These are phyloP conservation scores for Pleuronectes platessa DNA, from an alignment of 2,113 vertebrate species.

Conservation along the genomic window DNA sequence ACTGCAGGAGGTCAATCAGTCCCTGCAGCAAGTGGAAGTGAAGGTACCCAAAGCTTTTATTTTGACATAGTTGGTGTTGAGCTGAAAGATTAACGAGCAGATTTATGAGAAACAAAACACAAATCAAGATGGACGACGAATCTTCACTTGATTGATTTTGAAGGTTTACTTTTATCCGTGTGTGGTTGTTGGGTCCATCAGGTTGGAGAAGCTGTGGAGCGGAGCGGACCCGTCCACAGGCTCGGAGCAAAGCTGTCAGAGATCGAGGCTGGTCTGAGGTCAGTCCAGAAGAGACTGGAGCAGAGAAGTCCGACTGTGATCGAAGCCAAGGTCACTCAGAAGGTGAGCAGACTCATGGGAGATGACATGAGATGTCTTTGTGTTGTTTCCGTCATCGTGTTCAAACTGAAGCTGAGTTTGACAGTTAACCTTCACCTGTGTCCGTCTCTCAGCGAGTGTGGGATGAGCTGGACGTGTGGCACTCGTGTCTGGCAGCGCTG, in stretches of 20 bases:
- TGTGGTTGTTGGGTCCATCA: conserved; percentile 43
- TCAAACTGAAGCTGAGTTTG: neutral
- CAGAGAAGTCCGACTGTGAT: conserved; percentile 82
- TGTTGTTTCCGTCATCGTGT: neutral
- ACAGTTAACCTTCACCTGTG: neutral
- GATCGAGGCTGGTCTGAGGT: conserved; percentile 84
- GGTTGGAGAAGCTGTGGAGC: conserved; percentile 84
- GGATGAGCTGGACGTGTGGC: conserved; percentile 91
- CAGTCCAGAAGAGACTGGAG: conserved; percentile 86
- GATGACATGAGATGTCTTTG: no score
- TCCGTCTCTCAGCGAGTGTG: conserved; percentile 84
- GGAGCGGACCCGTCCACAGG: conserved; percentile 82
- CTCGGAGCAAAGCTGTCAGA: conserved; percentile 86
- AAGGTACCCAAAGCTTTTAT: conserved; percentile 82
- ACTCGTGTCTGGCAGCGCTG: conserved; percentile 86
- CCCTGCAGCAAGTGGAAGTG: conserved; percentile 83
- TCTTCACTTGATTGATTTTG: no score
- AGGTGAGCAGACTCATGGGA: conserved; percentile 80
- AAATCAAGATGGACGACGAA: no score
- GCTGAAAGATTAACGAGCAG: no score
- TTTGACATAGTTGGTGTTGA: no score
- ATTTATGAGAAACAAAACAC: no score
- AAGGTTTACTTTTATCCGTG: no score
- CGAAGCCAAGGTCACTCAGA: conserved; percentile 88
- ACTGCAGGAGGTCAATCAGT: conserved; percentile 84